phyloP scores from a whole-genome alignment of 30 jellyfish, hydroid and myxozoan genomes.

The Chrysaora quinquecirrha region DNA sequence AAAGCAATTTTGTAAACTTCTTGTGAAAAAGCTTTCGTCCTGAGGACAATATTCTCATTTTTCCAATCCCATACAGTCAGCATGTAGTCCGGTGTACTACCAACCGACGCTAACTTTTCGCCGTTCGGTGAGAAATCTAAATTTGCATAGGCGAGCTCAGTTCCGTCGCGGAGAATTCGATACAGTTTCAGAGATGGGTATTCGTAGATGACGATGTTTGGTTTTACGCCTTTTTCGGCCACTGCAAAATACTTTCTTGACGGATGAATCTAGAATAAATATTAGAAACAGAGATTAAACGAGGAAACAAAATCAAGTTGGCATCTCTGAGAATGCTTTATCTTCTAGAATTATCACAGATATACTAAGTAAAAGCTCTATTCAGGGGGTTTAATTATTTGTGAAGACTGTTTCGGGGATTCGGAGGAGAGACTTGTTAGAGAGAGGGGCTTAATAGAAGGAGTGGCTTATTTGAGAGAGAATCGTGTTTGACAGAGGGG shows the following conservation, averaged over 20 bases:
- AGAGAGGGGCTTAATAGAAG: too few relatives aligned
- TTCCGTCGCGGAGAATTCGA: conserved; percentile 83
- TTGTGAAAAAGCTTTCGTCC: conserved; percentile 95
- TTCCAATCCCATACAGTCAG: conserved; percentile 96
- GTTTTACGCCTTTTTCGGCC: conserved; percentile 84
- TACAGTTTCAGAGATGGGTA: conserved; percentile 80
- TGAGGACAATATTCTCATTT: conserved; percentile 75
- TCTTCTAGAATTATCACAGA: too few relatives aligned
- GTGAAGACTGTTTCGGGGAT: too few relatives aligned
- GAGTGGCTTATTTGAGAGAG: too few relatives aligned
- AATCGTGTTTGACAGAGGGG: too few relatives aligned
- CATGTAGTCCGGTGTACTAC: conserved; percentile 94
- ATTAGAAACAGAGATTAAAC: too few relatives aligned
- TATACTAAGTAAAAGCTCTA: too few relatives aligned
- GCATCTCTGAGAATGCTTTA: too few relatives aligned
- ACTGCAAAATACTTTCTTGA: conserved; percentile 86
- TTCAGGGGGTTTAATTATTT: too few relatives aligned
- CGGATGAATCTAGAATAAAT: conserved; percentile 88
- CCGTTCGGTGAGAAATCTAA: conserved; percentile 93
- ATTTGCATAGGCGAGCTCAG: conserved; percentile 78
- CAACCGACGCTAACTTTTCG: conserved; percentile 91
- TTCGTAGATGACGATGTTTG: conserved; percentile 76
- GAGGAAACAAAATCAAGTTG: too few relatives aligned
- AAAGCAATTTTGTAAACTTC: conserved; percentile 90
- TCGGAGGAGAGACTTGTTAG: too few relatives aligned